phyloP scores from a whole-genome alignment of 2,888 invertebrate genomes.

The Coleophora deauratella region DNA sequence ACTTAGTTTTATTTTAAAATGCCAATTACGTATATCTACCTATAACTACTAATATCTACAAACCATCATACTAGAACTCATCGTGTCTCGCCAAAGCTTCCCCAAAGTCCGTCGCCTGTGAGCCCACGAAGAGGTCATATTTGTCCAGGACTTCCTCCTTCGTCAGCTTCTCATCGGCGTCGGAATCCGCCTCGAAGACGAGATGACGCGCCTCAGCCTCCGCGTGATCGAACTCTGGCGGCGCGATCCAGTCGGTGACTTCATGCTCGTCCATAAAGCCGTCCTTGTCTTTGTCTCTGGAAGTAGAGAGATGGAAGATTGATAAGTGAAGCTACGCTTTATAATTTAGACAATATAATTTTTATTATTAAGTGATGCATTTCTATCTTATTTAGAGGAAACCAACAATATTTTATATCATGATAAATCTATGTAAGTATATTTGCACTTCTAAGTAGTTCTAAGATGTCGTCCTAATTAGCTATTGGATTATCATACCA shows the following conservation, averaged over 20 bases:
- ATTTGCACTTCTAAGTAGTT: too few relatives aligned
- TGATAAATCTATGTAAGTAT: too few relatives aligned
- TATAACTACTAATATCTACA: too few relatives aligned
- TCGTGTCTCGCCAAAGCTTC: conserved; percentile 96
- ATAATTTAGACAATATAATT: too few relatives aligned
- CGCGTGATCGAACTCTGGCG: conserved; percentile 97
- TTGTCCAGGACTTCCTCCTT: conserved; percentile 93
- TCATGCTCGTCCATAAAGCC: conserved; percentile 92
- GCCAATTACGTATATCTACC: too few relatives aligned
- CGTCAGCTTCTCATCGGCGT: conserved; percentile 92
- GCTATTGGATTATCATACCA: too few relatives aligned
- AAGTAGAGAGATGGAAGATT: neutral
- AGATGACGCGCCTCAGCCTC: conserved; percentile 97
- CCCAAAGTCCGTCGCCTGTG: conserved; percentile 99
- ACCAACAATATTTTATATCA: too few relatives aligned
- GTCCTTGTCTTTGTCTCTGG: conserved; percentile 88
- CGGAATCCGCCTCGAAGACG: conserved; percentile 93
- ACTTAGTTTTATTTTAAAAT: too few relatives aligned
- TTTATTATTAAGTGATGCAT: too few relatives aligned
- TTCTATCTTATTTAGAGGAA: too few relatives aligned
- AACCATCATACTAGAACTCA: conserved; percentile 81
- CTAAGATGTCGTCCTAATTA: too few relatives aligned
- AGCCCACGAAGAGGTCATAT: conserved; percentile 98
- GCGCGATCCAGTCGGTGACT: conserved; percentile 95
- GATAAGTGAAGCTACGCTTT: too few relatives aligned